Percentiles rank a stretch among this genome's conserved stretches.
These are phyloP conservation scores for Hecatera dysodea DNA, from an alignment of 2,888 invertebrate genomes.

Conservation along the genomic window DNA sequence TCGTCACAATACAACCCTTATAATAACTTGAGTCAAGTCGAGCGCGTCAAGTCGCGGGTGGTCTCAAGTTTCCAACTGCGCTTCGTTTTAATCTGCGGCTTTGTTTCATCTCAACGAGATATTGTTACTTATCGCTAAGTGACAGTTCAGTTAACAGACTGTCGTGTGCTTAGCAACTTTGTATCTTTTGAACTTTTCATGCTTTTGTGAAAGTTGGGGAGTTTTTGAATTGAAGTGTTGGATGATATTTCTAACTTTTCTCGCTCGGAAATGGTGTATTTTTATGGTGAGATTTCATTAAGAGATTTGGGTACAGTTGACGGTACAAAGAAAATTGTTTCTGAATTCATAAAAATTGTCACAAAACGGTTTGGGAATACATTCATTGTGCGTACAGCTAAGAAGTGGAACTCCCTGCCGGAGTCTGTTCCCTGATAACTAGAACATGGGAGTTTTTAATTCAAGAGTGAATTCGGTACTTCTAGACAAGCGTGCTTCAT, in stretches of 20 bases:
- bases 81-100: constrained; percentile 28
- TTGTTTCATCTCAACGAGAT: constrained; percentile 34
- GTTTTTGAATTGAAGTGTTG: constrained; percentile 1
- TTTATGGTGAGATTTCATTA: constrained; percentile 10
- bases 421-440: too few relatives aligned
- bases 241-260: constrained; percentile 23
- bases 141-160: constrained; percentile 19
- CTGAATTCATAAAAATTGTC: too few relatives aligned
- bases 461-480: too few relatives aligned
- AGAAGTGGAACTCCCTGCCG: too few relatives aligned
- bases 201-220: constrained; percentile 8
- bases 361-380: too few relatives aligned
- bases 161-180: constrained; percentile 18
- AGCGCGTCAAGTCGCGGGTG: neutral
- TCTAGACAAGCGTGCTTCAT: too few relatives aligned
- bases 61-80: constrained; percentile 26
- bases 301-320: neutral
- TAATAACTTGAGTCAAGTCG: constrained; percentile 21
- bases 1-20: constrained; percentile 7
- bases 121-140: constrained; percentile 32
- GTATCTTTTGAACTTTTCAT: neutral
- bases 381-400: too few relatives aligned
- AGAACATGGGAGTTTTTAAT: too few relatives aligned
- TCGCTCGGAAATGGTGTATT: neutral
- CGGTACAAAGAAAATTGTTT: too few relatives aligned